Evolutionary conservation across 1,140 invertebrate species (phyloP), one percentile per base, ranked within the genome.

Genomic region (Charaxes varanes): DNA sequence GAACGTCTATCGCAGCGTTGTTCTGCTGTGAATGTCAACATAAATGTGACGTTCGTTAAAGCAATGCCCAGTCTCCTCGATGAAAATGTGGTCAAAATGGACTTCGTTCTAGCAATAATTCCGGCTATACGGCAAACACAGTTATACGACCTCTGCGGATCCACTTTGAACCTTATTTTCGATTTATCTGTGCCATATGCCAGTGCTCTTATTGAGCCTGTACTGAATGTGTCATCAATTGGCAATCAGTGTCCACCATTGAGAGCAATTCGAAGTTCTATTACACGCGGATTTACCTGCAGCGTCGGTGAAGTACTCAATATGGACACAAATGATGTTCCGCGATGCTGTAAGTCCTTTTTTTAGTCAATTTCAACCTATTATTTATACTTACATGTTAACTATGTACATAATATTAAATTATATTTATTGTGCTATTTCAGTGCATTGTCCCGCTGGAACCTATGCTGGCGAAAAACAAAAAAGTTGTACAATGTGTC

Each of bases 381-480:
- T 22, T 16, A 8, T 36, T 8, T 15, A 13, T 40, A 15, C 13
- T 17, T 6, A 10, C 7, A 17, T 22, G 6, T 15, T 10, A 4
- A 16, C 3, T 14, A n/a, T n/a, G n/a, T n/a, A 24, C 11, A 15
- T 16, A 28, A 32, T n/a, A 13, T 24, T n/a, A 1, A 24, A 8
- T 36, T 30, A 23, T 13, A 43, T 24, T 16, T 12, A 12, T 44
- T 52, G n/a, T 53, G 40, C 17, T 30, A 35, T 87, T 89, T 53
- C 58, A 95, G 93, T 97, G 31, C 93, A 97, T 61, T 99, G 97
- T 77, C 96, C 97, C 8, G 94, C 95, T 56, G 97, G 97, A 58
- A 97, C 96, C 0, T 97, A 91, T 67, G 96, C 95, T 33, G 92
- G 91, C 11, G 91, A 93, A 58, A 93, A 95, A 49, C 93, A 94